Evolutionary conservation across 2,888 invertebrate genomes (phyloP).

Genomic region (Epistrophella euchroma): DNA sequence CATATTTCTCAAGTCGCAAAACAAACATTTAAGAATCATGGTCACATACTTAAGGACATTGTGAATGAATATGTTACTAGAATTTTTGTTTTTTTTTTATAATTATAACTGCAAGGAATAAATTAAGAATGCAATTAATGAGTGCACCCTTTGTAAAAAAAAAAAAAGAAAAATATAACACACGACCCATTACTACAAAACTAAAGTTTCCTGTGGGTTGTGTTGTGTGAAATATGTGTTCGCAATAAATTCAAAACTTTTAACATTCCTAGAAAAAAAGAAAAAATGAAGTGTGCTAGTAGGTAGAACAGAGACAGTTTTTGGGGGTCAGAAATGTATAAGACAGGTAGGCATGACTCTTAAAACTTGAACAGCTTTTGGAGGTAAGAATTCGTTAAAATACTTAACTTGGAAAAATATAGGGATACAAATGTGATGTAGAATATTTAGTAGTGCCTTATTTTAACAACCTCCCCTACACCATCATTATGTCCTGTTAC

Average conservation of each 20-base stretch:
- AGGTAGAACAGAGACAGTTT: not conserved
- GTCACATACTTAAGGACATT: slow-evolving; percentile 31
- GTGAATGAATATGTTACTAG: slow-evolving; percentile 9
- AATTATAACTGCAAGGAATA: slow-evolving; percentile 27
- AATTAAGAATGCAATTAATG: slow-evolving; percentile 60
- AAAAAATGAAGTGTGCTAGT: slow-evolving; percentile 11
- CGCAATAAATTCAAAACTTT: slow-evolving; percentile 52
- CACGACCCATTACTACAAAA: slow-evolving; percentile 8
- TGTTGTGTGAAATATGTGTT: slow-evolving; percentile 26
- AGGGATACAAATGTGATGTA: too few relatives aligned
- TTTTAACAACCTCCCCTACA: too few relatives aligned
- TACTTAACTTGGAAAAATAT: not conserved
- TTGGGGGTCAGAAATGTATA: not conserved
- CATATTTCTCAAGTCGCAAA: slow-evolving; percentile 15
- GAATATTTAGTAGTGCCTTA: too few relatives aligned
- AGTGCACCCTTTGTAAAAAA: slow-evolving; percentile 32
- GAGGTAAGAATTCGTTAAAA: not conserved
- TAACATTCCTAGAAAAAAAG: not conserved
- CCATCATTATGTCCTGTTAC: too few relatives aligned
- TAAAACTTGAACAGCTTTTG: not conserved
- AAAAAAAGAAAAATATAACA: not conserved
- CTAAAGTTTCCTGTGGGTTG: slow-evolving; percentile 34
- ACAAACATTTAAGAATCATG: slow-evolving; percentile 46
- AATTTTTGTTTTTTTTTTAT: slow-evolving; percentile 1
- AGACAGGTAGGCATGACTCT: not conserved